Conservation (phyloP, 2,888 invertebrate species). For the Lordiphosa andalusiaca region DNA sequence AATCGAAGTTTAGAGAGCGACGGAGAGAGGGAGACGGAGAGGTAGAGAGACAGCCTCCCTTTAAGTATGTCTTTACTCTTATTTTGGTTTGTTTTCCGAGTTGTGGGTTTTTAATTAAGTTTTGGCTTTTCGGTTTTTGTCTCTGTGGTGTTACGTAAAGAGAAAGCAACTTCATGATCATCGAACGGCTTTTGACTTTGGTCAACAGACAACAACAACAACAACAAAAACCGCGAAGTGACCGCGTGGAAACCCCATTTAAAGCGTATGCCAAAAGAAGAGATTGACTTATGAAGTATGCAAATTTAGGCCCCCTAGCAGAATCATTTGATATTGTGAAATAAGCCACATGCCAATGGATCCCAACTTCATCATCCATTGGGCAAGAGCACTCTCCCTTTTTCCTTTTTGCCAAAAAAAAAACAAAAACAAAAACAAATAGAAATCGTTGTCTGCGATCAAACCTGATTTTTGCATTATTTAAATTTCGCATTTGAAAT, state of each 20-base stretch:
- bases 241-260: constrained; percentile 43
- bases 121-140: constrained; percentile 47
- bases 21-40: constrained; percentile 10
- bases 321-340: constrained; percentile 31
- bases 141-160: constrained; percentile 65
- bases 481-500: constrained; percentile 11
- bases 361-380: constrained; percentile 16
- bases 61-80: constrained; percentile 39
- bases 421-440: constrained; percentile 48
- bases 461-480: constrained; percentile 24
- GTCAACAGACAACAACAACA: constrained; percentile 48
- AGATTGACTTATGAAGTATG: constrained; percentile 54
- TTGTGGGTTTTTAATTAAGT: constrained; percentile 60
- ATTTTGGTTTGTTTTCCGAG: constrained; percentile 45
- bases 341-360: constrained; percentile 1
- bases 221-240: constrained; percentile 24
- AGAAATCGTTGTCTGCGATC: constrained; percentile 42
- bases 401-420: constrained; percentile 9
- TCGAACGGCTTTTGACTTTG: constrained; percentile 70
- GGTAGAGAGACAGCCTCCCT: constrained; percentile 46
- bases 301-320: constrained; percentile 41
- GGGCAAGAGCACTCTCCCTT: constrained; percentile 14
- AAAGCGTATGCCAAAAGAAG: constrained; percentile 39
- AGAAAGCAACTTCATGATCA: constrained; percentile 73
- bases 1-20: neutral